A percentile compares a stretch with the other conserved stretches of the same genome.
phyloP scores from a whole-genome alignment of 2,113 vertebrate species.

The Aleadryas rufinucha region DNA sequence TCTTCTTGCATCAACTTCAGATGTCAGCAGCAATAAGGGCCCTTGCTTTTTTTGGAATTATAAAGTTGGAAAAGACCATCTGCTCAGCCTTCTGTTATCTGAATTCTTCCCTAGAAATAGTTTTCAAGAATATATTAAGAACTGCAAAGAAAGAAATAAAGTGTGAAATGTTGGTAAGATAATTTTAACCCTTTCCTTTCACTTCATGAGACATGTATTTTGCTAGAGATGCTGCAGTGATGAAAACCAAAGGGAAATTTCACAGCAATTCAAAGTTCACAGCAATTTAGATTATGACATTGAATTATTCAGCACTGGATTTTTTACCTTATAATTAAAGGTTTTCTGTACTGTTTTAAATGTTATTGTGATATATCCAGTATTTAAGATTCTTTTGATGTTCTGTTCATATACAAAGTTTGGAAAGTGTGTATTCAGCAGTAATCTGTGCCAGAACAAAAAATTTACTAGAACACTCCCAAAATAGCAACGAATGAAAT shows the following conservation, averaged over 20 bases:
- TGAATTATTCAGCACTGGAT: background rate
- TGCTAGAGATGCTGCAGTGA: background rate
- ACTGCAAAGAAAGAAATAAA: background rate
- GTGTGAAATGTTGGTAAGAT: background rate
- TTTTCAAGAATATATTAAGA: constrained; percentile 44
- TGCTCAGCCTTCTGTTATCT: constrained; percentile 60
- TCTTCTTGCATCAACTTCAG: constrained; percentile 47
- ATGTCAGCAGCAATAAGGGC: constrained; percentile 45
- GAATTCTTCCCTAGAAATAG: background rate
- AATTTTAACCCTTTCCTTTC: background rate
- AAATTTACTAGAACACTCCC: background rate
- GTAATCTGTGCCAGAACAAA: background rate
- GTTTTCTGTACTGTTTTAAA: background rate
- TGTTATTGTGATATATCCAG: background rate
- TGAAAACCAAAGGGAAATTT: background rate
- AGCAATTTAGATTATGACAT: background rate
- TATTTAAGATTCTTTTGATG: background rate
- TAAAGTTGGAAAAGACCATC: constrained; percentile 61
- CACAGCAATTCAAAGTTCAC: background rate
- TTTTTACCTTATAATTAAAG: background rate
- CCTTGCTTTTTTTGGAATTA: constrained; percentile 41
- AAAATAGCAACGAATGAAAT: background rate
- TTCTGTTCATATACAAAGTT: background rate
- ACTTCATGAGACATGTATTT: background rate
- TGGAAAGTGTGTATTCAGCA: background rate